Percentiles rank a stretch among this genome's conserved stretches.
Evolutionary conservation across 2,113 vertebrate species (phyloP).

Genomic region (Tetrao urogallus): DNA sequence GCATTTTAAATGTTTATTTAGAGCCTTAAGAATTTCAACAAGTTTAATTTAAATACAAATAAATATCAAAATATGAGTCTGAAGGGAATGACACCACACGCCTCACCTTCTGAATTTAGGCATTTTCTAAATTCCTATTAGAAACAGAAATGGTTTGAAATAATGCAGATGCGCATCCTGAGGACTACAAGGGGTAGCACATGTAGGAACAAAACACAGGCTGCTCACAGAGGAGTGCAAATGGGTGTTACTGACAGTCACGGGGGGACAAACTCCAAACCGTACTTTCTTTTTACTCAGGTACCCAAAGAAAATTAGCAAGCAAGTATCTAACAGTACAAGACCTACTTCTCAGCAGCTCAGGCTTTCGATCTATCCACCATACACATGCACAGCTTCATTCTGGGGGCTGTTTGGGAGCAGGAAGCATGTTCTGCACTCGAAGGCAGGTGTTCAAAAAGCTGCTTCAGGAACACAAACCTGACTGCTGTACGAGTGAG

Average conservation of each 20-base stretch:
- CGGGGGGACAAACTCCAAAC: not conserved
- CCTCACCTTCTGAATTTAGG: not conserved
- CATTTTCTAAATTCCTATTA: conserved; percentile 48
- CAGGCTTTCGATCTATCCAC: not conserved
- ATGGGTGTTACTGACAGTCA: not conserved
- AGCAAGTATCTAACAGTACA: not conserved
- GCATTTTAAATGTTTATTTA: conserved; percentile 73
- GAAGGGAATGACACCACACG: conserved; percentile 43
- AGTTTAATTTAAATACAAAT: conserved; percentile 76
- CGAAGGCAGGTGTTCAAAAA: not conserved
- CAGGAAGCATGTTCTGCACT: not conserved
- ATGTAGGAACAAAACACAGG: not conserved
- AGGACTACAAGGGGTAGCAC: not conserved
- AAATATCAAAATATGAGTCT: conserved; percentile 65
- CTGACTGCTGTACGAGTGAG: not conserved
- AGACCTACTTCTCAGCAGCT: not conserved
- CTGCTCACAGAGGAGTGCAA: not conserved
- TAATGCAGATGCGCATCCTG: not conserved
- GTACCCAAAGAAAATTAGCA: conserved; percentile 5
- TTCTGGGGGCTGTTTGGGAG: fast-evolving
- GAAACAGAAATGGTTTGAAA: conserved; percentile 53
- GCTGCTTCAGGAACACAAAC: not conserved
- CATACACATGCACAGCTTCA: not conserved
- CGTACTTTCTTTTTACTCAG: not conserved
- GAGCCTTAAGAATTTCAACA: conserved; percentile 56